These are phyloP conservation scores for Erinaceus europaeus DNA, from an alignment of 2,113 vertebrate genomes.

Conservation along the genomic window DNA sequence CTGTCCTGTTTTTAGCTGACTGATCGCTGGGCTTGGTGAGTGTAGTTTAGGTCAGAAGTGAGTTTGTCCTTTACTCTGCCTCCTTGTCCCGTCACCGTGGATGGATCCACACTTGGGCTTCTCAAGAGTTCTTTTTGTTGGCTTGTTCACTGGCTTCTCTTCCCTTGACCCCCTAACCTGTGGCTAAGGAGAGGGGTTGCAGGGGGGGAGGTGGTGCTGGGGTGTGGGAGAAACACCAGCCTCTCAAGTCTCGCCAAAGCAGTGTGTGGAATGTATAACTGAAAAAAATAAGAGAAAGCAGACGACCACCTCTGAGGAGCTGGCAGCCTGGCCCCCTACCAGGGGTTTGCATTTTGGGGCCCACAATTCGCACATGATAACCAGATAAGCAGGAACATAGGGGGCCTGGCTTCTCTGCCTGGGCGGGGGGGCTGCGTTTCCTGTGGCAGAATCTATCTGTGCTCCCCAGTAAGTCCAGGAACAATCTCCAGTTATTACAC, in stretches of 20 bases:
- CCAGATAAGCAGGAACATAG: constrained; percentile 61
- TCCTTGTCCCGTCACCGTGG: background rate
- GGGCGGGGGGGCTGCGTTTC: constrained; percentile 72
- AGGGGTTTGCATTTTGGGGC: constrained; percentile 52
- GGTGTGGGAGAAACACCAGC: background rate
- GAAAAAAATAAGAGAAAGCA: constrained; percentile 68
- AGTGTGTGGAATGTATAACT: constrained; percentile 42
- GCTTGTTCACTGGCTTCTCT: constrained; percentile 46
- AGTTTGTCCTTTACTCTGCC: background rate
- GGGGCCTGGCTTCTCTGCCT: background rate
- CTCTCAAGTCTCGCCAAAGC: constrained; percentile 61
- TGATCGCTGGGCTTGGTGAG: background rate
- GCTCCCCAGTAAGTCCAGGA: constrained; percentile 77
- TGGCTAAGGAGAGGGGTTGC: background rate
- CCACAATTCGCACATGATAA: constrained; percentile 72
- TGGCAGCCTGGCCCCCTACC: constrained; percentile 24
- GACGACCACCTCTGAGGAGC: constrained; percentile 57
- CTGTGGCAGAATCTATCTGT: constrained; percentile 72
- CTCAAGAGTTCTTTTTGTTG: constrained; percentile 52
- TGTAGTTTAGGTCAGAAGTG: background rate
- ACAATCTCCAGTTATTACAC: constrained; percentile 82
- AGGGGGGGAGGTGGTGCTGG: background rate
- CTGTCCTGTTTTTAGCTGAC: background rate
- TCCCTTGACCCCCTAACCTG: constrained; percentile 6
- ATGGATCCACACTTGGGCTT: constrained; percentile 42